phyloP scores from a whole-genome alignment of 2,888 invertebrate genomes.

The Drosophila melanocephala region DNA sequence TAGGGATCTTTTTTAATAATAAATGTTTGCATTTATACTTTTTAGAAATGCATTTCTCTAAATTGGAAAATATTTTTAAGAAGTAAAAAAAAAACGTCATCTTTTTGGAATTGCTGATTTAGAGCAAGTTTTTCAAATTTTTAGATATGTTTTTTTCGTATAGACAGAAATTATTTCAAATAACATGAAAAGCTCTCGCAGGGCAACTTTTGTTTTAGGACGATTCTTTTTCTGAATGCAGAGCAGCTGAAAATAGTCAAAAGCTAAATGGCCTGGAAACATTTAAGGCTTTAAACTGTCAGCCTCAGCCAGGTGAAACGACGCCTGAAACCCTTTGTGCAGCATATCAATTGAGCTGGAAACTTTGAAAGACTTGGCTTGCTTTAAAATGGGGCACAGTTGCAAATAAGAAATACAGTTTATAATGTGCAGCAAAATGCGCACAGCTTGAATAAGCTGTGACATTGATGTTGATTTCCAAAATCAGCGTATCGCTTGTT shows the following conservation, averaged over 20 bases:
- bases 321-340: constrained; percentile 4
- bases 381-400: not conserved
- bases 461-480: constrained; percentile 58
- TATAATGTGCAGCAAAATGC: not conserved
- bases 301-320: not conserved
- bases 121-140: not conserved
- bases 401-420: not conserved
- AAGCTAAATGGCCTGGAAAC: constrained; percentile 65
- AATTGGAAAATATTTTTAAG: too few species aligned
- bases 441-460: constrained; percentile 32
- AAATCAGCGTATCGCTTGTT: constrained; percentile 59
- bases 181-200: not conserved
- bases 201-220: not conserved
- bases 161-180: not conserved
- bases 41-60: too few species aligned
- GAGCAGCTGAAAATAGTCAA: constrained; percentile 53
- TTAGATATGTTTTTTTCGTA: not conserved
- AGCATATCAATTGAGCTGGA: constrained; percentile 15
- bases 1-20: too few species aligned
- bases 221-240: not conserved
- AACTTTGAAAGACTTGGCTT: constrained; percentile 1
- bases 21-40: too few species aligned
- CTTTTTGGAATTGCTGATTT: too few species aligned
- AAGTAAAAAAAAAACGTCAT: too few species aligned
- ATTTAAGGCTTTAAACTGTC: not conserved